A percentile compares a stretch with the other conserved stretches of the same genome.
These are phyloP conservation scores for Hyles vespertilio DNA, from an alignment of 1,140 invertebrate species.

Conservation along the genomic window DNA sequence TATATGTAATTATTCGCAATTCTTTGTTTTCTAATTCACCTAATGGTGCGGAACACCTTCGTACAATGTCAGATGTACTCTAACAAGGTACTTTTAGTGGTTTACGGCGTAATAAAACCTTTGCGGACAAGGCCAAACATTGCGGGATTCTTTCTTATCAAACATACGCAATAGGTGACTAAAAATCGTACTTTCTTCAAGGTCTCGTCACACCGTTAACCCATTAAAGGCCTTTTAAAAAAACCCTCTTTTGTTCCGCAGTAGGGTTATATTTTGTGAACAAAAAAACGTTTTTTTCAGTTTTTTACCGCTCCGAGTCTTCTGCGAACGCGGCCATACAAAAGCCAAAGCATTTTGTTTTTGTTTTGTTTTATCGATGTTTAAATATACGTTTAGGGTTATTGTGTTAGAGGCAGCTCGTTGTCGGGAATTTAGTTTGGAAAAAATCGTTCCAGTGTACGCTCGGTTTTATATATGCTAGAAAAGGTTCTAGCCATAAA, in stretches of 20 bases:
- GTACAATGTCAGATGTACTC: slow-evolving; percentile 40
- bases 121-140: slow-evolving; percentile 66
- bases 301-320: slow-evolving; percentile 21
- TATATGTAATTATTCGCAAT: slow-evolving; percentile 59
- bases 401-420: slow-evolving; percentile 60
- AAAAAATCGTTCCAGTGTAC: slow-evolving; percentile 67
- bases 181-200: slow-evolving; percentile 20
- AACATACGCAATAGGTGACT: slow-evolving; percentile 7
- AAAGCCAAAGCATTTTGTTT: slow-evolving; percentile 59
- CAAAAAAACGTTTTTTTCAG: slow-evolving; percentile 37
- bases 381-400: slow-evolving; percentile 67
- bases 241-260: slow-evolving; percentile 49
- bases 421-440: slow-evolving; percentile 62
- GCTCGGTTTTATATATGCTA: slow-evolving; percentile 8
- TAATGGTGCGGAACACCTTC: slow-evolving; percentile 61
- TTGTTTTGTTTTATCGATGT: slow-evolving; percentile 67
- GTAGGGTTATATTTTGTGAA: slow-evolving; percentile 60
- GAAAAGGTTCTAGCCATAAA: background rate
- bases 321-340: slow-evolving; percentile 65
- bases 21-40: slow-evolving; percentile 54
- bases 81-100: slow-evolving; percentile 64
- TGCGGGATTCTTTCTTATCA: slow-evolving; percentile 49
- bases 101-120: slow-evolving; percentile 68
- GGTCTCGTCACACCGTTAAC: slow-evolving; percentile 46
- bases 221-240: slow-evolving; percentile 52